Conservation (phyloP, 2,888 invertebrate species). For the Synanthedon myopaeformis region DNA sequence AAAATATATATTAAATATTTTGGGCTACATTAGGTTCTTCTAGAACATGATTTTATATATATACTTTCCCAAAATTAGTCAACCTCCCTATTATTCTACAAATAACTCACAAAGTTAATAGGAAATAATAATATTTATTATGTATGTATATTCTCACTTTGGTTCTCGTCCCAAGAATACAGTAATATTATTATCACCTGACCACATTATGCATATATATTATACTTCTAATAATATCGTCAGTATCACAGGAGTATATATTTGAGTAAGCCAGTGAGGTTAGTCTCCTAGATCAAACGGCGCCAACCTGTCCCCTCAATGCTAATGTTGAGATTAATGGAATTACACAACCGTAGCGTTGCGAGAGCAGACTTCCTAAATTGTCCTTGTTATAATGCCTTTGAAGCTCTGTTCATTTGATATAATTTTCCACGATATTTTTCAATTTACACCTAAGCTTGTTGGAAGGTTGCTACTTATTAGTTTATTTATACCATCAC, state of each 20-base stretch:
- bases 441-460: constrained; percentile 7
- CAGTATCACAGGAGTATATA: constrained; percentile 34
- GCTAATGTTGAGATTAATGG: constrained; percentile 57
- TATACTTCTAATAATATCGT: constrained; percentile 24
- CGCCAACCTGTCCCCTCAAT: constrained; percentile 42
- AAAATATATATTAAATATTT: no score
- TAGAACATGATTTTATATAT: no score
- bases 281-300: constrained; percentile 41
- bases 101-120: no score
- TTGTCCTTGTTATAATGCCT: constrained; percentile 32
- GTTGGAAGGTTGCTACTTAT: background rate
- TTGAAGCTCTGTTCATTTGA: constrained; percentile 20
- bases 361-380: constrained; percentile 28
- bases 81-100: no score
- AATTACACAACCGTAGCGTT: constrained; percentile 33
- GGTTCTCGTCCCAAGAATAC: no score
- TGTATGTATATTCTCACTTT: no score
- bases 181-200: no score
- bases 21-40: no score
- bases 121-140: no score
- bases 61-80: no score
- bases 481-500: background rate
- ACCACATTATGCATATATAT: background rate
- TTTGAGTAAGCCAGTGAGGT: constrained; percentile 32
- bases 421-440: constrained; percentile 12